Evolutionary conservation across 2,797 vertebrate genomes (phyloP).

Genomic region (Luscinia luscinia): DNA sequence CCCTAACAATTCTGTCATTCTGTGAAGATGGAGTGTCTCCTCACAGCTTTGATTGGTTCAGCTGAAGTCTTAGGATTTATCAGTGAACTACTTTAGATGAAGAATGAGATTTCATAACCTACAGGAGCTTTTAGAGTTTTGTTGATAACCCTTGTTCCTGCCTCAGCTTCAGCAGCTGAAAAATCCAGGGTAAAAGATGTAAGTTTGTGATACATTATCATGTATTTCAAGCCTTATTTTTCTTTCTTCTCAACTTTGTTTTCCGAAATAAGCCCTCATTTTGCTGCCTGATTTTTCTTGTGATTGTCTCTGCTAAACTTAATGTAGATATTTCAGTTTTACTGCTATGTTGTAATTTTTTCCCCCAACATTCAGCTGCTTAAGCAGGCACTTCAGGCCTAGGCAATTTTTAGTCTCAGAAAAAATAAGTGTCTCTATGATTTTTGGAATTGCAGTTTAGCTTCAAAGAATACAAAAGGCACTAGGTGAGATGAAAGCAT

Average conservation of each 20-base stretch:
- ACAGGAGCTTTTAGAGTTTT: not conserved
- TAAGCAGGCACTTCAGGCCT: not conserved
- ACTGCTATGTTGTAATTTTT: not conserved
- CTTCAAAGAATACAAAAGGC: not conserved
- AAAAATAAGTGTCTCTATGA: not conserved
- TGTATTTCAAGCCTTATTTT: not conserved
- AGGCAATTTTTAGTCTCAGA: not conserved
- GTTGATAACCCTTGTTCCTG: not conserved
- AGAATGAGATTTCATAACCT: not conserved
- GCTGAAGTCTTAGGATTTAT: not conserved
- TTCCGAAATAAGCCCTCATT: not conserved
- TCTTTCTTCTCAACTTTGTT: not conserved
- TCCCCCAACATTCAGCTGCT: not conserved
- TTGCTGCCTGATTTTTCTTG: not conserved
- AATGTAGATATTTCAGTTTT: not conserved
- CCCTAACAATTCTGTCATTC: not conserved
- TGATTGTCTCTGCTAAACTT: not conserved
- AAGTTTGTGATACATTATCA: not conserved
- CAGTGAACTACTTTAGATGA: not conserved
- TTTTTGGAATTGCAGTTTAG: not conserved
- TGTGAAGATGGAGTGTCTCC: not conserved
- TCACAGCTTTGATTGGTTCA: not conserved
- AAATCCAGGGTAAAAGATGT: not conserved
- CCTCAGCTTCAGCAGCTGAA: not conserved
- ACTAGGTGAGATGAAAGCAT: not conserved